Evolutionary conservation across 2,113 vertebrate species (phyloP).

Genomic region (Corapipo altera): DNA sequence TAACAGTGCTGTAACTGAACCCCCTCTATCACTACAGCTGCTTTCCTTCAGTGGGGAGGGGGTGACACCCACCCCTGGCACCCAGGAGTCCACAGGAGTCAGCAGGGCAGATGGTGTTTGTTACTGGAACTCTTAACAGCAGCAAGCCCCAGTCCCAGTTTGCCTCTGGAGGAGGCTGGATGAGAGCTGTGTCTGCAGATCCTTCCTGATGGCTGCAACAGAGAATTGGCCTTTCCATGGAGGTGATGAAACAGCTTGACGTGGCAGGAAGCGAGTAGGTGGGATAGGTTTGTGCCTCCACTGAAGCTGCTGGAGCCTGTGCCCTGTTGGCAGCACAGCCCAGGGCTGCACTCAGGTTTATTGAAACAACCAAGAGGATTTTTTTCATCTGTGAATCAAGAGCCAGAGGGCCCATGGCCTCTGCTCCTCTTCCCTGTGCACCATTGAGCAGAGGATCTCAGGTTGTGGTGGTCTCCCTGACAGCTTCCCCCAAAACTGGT

Average conservation of each 20-base stretch:
- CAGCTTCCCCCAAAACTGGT: not conserved
- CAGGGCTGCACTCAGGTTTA: not conserved
- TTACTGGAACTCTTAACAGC: not conserved
- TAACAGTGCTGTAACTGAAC: not conserved
- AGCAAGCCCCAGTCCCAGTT: not conserved
- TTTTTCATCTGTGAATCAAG: not conserved
- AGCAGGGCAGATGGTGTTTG: not conserved
- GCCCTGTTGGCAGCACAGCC: not conserved
- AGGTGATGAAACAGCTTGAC: not conserved
- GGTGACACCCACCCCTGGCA: not conserved
- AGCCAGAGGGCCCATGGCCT: not conserved
- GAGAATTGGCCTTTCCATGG: not conserved
- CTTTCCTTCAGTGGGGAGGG: not conserved
- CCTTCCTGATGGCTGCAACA: not conserved
- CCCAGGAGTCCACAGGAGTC: not conserved
- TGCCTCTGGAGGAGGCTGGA: not conserved
- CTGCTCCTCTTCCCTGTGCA: fast-evolving
- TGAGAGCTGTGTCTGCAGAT: not conserved
- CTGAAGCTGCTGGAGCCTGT: not conserved
- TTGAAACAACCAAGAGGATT: not conserved
- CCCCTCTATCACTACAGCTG: not conserved
- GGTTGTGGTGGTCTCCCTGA: not conserved
- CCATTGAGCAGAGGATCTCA: not conserved
- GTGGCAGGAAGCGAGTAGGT: not conserved
- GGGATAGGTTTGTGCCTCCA: not conserved